Conservation (phyloP, 1,140 invertebrate genomes). For the Yoshiicerus persimilis region DNA sequence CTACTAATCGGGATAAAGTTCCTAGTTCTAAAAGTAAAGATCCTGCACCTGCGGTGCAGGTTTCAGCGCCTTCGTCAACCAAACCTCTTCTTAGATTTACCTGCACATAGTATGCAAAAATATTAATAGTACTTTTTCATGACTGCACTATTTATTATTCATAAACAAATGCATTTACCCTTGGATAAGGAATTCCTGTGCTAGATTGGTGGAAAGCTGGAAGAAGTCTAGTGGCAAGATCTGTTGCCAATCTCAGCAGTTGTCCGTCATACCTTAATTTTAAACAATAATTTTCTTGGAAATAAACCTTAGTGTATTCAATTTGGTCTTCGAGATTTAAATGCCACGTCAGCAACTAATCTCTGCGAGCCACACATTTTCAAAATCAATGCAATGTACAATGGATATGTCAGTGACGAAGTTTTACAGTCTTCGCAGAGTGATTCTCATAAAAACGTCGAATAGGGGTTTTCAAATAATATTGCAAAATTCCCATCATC, state of each 20-base stretch:
- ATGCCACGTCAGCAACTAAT: too few species aligned
- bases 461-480: too few species aligned
- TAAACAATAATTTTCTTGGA: too few species aligned
- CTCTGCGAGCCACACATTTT: too few species aligned
- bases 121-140: too few species aligned
- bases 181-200: slow-evolving; percentile 65
- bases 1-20: slow-evolving; percentile 63
- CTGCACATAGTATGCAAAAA: slow-evolving; percentile 49
- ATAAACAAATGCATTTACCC: slow-evolving; percentile 53
- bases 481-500: too few species aligned
- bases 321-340: too few species aligned
- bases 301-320: too few species aligned
- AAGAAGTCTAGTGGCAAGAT: slow-evolving; percentile 63
- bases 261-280: slow-evolving; percentile 58
- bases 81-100: slow-evolving; percentile 65
- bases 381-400: too few species aligned
- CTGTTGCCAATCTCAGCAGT: slow-evolving; percentile 63
- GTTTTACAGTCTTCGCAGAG: too few species aligned
- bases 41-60: slow-evolving; percentile 69
- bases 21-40: slow-evolving; percentile 69
- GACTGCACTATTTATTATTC: neutral
- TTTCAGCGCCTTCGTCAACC: slow-evolving; percentile 62
- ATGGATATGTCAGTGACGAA: too few species aligned
- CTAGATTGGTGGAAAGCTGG: slow-evolving; percentile 64
- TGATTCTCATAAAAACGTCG: too few species aligned